Percentiles rank a stretch among this genome's conserved stretches.
phyloP scores from a whole-genome alignment of 2,888 invertebrate species.

The Thera obeliscata region DNA sequence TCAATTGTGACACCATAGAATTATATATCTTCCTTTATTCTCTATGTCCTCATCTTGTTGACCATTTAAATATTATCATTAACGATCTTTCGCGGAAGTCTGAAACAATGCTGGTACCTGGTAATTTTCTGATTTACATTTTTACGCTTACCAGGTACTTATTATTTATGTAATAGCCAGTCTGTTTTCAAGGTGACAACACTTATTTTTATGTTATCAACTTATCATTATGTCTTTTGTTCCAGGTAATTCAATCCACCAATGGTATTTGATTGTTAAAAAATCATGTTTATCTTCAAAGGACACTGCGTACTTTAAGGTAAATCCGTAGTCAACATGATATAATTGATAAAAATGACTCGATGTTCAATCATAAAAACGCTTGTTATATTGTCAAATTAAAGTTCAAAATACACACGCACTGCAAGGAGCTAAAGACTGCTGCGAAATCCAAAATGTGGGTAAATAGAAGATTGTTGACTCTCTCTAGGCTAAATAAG shows the following conservation, averaged over 20 bases:
- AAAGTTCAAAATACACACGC: too few species aligned
- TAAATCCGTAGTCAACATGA: background rate
- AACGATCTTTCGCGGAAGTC: slow-evolving; percentile 19
- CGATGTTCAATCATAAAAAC: too few species aligned
- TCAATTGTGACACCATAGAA: slow-evolving; percentile 17
- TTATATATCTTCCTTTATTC: slow-evolving; percentile 10
- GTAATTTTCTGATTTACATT: slow-evolving; percentile 9
- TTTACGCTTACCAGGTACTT: slow-evolving; percentile 6
- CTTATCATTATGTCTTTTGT: slow-evolving; percentile 38
- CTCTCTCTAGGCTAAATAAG: too few species aligned
- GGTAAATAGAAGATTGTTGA: too few species aligned
- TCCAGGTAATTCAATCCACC: slow-evolving; percentile 39
- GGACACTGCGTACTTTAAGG: background rate
- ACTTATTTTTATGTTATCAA: slow-evolving; percentile 26
- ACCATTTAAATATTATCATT: slow-evolving; percentile 13
- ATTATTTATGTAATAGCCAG: slow-evolving; percentile 15
- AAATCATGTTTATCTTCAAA: background rate
- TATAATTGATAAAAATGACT: background rate
- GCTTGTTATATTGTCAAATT: too few species aligned
- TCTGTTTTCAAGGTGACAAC: slow-evolving; percentile 26
- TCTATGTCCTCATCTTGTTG: slow-evolving; percentile 18
- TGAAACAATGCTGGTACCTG: slow-evolving; percentile 8
- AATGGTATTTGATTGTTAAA: slow-evolving; percentile 4
- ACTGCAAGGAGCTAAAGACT: too few species aligned
- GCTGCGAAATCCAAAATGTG: too few species aligned